Evolutionary conservation across 2,888 invertebrate genomes (phyloP).

Genomic region (Scaptomyza polygonia): DNA sequence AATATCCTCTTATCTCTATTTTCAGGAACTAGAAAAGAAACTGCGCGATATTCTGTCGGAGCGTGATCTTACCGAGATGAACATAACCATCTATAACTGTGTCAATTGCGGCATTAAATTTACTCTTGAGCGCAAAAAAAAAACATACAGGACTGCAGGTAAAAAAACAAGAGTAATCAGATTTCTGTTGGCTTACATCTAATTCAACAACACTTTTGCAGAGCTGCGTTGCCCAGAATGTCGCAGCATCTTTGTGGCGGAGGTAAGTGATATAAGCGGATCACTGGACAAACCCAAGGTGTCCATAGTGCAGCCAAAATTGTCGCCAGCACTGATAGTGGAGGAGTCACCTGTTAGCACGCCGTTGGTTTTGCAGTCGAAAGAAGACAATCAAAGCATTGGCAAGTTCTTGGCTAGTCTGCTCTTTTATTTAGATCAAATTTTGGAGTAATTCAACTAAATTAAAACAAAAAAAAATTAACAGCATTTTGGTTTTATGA

Average conservation of each 20-base stretch:
- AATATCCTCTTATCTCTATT: neutral
- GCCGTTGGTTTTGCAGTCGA: slow-evolving; percentile 39
- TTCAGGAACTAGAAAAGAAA: slow-evolving; percentile 85
- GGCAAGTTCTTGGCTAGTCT: slow-evolving; percentile 69
- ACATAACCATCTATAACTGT: slow-evolving; percentile 86
- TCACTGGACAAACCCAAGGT: slow-evolving; percentile 62
- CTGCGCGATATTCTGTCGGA: slow-evolving; percentile 85
- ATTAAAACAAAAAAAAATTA: slow-evolving; percentile 5
- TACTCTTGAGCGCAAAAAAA: slow-evolving; percentile 84
- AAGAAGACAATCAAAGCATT: slow-evolving; percentile 78
- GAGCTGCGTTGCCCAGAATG: slow-evolving; percentile 86
- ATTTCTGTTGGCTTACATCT: neutral
- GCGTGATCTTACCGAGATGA: slow-evolving; percentile 85
- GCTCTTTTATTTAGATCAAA: slow-evolving; percentile 28
- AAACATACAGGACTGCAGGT: slow-evolving; percentile 68
- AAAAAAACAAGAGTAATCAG: neutral
- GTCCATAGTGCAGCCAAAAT: slow-evolving; percentile 36
- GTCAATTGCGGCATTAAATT: slow-evolving; percentile 88
- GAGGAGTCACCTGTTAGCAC: slow-evolving; percentile 60
- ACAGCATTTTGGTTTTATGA: slow-evolving; percentile 45
- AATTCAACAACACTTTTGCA: slow-evolving; percentile 26
- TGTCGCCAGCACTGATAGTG: slow-evolving; percentile 76
- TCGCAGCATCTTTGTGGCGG: slow-evolving; percentile 86
- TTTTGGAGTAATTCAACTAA: slow-evolving; percentile 28
- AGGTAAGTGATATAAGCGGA: slow-evolving; percentile 77